A percentile compares a stretch with the other conserved stretches of the same genome.
These are phyloP conservation scores for Meriones unguiculatus DNA, from an alignment of 2,113 vertebrate species.

Conservation along the genomic window DNA sequence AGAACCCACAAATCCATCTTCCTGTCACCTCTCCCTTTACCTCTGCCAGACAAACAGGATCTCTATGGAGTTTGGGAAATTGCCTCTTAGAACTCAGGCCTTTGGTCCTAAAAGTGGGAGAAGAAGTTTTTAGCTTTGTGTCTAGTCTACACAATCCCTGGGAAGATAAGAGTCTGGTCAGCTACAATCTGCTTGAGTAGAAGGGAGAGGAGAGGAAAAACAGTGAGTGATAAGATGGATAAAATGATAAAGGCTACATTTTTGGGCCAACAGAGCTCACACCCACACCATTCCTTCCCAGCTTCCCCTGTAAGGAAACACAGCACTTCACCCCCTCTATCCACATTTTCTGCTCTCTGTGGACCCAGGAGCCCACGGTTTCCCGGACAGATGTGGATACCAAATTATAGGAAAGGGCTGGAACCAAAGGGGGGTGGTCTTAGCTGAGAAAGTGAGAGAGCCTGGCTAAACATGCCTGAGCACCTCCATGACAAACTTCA, in stretches of 20 bases:
- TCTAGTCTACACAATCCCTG: neutral
- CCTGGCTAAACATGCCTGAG: too few species aligned
- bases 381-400: neutral
- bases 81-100: neutral
- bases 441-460: neutral
- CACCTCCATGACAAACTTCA: too few species aligned
- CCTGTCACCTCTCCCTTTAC: neutral
- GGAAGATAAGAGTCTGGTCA: neutral
- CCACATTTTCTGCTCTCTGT: neutral
- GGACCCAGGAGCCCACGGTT: neutral
- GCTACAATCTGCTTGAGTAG: neutral
- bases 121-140: neutral
- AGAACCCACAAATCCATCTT: neutral
- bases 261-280: neutral
- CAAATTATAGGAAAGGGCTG: neutral
- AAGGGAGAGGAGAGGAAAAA: neutral
- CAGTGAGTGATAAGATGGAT: neutral
- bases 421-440: neutral
- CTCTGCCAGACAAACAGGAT: neutral
- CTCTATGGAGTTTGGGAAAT: too few species aligned
- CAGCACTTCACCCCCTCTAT: neutral
- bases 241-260: neutral
- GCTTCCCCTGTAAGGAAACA: neutral
- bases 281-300: neutral
- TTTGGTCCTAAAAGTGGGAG: slow-evolving; percentile 10